Base-by-base conservation (phyloP, 1,140 invertebrate species). In the Phymastichus coffea region DNA sequence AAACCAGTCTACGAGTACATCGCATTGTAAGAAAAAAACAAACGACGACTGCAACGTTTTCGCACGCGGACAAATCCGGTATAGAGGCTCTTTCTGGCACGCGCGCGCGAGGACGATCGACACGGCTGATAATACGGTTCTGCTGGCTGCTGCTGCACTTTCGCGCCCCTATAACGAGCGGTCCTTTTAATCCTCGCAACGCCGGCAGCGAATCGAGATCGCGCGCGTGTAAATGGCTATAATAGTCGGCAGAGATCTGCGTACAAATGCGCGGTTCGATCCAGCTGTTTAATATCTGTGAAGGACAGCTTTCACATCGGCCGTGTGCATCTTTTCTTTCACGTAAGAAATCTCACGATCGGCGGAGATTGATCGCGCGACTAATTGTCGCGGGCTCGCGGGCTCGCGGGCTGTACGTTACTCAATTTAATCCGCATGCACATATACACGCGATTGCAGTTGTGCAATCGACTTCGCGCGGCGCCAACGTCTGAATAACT, bases 401-500 rank as follows among this genome's bases (percentile, higher is more conserved):
- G 38, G n/a, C n/a, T 40, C 38, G 12, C 4, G 6, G 9, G 7
- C 4, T 17, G 6, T 12, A n/a, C 26, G 28, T 59, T 59, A 30
- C 48, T 40, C 51, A 48, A 61, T 55, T 44, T 61, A 61, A 61
- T 61, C 58, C 26, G 3, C 30, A 23, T n/a, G n/a, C n/a, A n/a
- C n/a, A n/a, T n/a, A n/a, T n/a, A n/a, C n/a, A 10, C 12, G 48
- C 30, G 20, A 20, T 43, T 51, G 25, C 49, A 23, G 51, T 61
- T 61, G 38, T 41, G 51, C 58, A 61, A 61, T 55, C 19, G 57
- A 59, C n/a, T n/a, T n/a, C n/a, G n/a, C n/a, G n/a, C n/a, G n/a
- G n/a, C n/a, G n/a, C 12, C 25, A 7, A 9, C 12, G 22, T 28
- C 28, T 15, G 33, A 51, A 61, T 61, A 61, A 48, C 51, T 61